Evolutionary conservation across 2,113 vertebrate species (phyloP).

Genomic region (Gasterosteus nipponicus): DNA sequence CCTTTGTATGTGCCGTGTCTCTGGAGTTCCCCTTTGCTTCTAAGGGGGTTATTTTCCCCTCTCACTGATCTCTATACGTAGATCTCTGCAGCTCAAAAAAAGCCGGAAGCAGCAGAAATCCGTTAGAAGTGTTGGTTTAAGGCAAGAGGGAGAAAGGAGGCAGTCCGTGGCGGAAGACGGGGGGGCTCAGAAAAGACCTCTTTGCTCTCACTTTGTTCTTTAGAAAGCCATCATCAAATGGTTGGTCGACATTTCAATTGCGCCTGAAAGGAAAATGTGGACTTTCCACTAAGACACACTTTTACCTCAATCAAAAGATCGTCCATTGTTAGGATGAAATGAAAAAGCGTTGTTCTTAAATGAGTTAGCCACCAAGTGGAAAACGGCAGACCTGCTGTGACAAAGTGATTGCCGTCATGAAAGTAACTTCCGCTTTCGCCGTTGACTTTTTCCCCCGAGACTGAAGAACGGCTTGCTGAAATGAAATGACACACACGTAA

Average conservation of each 20-base stretch:
- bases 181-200: slow-evolving; percentile 1
- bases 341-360: slow-evolving; percentile 30
- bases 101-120: slow-evolving; percentile 16
- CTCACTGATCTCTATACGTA: slow-evolving; percentile 21
- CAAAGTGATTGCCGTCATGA: slow-evolving; percentile 44
- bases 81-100: slow-evolving; percentile 20
- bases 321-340: slow-evolving; percentile 44
- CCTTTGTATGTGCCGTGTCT: slow-evolving; percentile 12
- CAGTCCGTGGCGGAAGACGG: slow-evolving; percentile 7
- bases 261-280: slow-evolving; percentile 24
- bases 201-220: slow-evolving; percentile 36
- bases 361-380: slow-evolving; percentile 29
- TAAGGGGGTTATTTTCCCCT: slow-evolving; percentile 9
- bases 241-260: slow-evolving; percentile 20
- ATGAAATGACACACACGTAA: slow-evolving; percentile 42
- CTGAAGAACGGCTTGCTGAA: slow-evolving; percentile 42
- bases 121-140: slow-evolving; percentile 17
- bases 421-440: slow-evolving; percentile 40
- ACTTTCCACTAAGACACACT: slow-evolving; percentile 23
- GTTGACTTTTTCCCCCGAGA: slow-evolving; percentile 34
- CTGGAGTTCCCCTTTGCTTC: slow-evolving; percentile 2
- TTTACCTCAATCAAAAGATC: slow-evolving; percentile 22
- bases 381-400: slow-evolving; percentile 54
- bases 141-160: slow-evolving; percentile 9
- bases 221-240: slow-evolving; percentile 46